A percentile compares a stretch with the other conserved stretches of the same genome.
These are phyloP conservation scores for Drosophila subquinaria DNA, from an alignment of 2,888 invertebrate genomes.

Conservation along the genomic window DNA sequence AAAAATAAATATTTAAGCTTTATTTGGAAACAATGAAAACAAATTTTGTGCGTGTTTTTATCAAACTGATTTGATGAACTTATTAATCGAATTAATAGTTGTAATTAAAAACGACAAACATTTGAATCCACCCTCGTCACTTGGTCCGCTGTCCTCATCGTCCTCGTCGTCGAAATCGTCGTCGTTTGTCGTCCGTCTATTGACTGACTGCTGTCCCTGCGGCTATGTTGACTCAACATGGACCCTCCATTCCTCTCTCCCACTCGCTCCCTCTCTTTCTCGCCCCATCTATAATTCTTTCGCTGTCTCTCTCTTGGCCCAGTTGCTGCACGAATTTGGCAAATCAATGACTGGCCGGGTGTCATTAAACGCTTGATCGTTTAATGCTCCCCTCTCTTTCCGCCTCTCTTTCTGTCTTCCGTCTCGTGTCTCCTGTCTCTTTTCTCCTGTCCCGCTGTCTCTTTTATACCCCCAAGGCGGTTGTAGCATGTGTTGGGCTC, in stretches of 20 bases:
- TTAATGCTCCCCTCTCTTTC: conserved; percentile 58
- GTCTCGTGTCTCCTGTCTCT: too few relatives aligned
- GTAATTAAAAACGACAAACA: not conserved
- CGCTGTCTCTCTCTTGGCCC: conserved; percentile 10
- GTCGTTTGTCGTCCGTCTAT: conserved; percentile 37
- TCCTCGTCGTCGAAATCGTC: too few relatives aligned
- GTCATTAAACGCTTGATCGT: conserved; percentile 81
- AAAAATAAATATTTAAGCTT: too few relatives aligned
- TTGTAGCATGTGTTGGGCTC: conserved; percentile 28
- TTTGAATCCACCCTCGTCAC: conserved; percentile 38
- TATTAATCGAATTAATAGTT: too few relatives aligned
- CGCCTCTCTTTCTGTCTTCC: conserved; percentile 7
- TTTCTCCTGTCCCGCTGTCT: conserved; percentile 5
- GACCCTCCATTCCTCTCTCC: not conserved
- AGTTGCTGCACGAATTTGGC: conserved; percentile 72
- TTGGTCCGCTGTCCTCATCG: conserved; percentile 36
- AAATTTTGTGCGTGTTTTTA: too few relatives aligned
- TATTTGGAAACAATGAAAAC: too few relatives aligned
- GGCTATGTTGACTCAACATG: conserved; percentile 73
- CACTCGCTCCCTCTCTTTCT: not conserved
- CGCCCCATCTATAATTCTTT: not conserved
- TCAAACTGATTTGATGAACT: too few relatives aligned
- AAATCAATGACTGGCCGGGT: conserved; percentile 80
- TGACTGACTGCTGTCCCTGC: conserved; percentile 73
- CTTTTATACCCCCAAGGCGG: conserved; percentile 6